Evolutionary conservation across 2,113 vertebrate species (phyloP).

Genomic region (Holacanthus passer): DNA sequence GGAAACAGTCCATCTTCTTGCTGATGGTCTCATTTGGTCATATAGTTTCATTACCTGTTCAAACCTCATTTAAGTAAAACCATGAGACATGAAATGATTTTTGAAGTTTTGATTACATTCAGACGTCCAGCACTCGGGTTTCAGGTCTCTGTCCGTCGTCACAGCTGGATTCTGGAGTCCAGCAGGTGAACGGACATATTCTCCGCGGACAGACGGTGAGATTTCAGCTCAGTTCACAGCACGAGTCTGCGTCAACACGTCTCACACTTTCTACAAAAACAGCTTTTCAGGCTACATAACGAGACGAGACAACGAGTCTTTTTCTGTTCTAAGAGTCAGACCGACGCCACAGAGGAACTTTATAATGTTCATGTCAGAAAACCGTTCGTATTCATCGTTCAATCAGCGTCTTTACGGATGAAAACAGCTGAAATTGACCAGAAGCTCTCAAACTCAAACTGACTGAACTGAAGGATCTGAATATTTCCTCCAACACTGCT

Average conservation of each 20-base stretch:
- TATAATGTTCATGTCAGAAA: no score
- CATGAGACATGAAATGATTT: no score
- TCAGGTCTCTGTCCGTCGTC: background rate
- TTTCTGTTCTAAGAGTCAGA: background rate
- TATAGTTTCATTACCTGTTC: no score
- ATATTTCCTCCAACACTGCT: no score
- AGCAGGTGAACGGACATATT: background rate
- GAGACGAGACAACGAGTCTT: background rate
- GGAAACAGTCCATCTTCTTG: no score
- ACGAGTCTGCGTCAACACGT: background rate
- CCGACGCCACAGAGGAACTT: background rate
- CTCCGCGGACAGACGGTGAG: background rate
- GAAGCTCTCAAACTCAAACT: no score
- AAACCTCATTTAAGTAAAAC: no score
- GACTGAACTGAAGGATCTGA: no score
- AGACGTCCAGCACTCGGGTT: no score
- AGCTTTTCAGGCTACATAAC: background rate
- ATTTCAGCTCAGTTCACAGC: background rate
- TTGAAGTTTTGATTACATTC: no score
- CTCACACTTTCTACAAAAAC: conserved; percentile 13
- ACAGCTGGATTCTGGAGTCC: conserved; percentile 25
- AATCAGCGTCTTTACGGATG: background rate
- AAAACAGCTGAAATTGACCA: background rate
- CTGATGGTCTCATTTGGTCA: no score
- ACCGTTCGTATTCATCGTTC: background rate